These are phyloP conservation scores for Saccostrea glomerata DNA, from an alignment of 1,140 invertebrate genomes.

Conservation along the genomic window DNA sequence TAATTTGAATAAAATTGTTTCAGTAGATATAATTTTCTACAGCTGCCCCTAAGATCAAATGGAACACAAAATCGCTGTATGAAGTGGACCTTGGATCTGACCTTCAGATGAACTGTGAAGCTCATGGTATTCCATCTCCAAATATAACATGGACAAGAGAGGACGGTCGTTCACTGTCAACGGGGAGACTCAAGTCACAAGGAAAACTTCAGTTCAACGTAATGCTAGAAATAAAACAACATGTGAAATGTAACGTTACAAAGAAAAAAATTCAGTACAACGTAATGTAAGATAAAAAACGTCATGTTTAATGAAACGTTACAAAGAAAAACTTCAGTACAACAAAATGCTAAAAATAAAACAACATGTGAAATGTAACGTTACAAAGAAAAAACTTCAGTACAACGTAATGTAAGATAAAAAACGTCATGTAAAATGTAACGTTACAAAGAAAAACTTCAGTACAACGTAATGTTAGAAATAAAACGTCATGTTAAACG, in stretches of 20 bases:
- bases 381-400: too few relatives aligned
- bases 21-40: conserved; percentile 14
- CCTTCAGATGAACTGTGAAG: conserved; percentile 85
- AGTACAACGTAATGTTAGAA: too few relatives aligned
- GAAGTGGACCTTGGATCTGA: conserved; percentile 89
- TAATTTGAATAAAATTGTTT: too few relatives aligned
- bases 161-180: conserved; percentile 68
- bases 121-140: conserved; percentile 90
- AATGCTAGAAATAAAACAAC: conserved; percentile 16
- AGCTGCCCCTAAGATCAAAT: conserved; percentile 80
- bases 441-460: too few relatives aligned
- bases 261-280: too few relatives aligned
- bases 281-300: too few relatives aligned
- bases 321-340: too few relatives aligned
- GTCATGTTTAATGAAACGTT: not conserved
- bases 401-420: too few relatives aligned
- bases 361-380: too few relatives aligned
- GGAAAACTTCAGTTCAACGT: conserved; percentile 24
- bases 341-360: too few relatives aligned
- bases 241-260: not conserved
- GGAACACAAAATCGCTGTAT: conserved; percentile 89
- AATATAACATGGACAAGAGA: conserved; percentile 87
- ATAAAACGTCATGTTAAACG: too few relatives aligned
- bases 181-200: conserved; percentile 55
- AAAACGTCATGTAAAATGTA: too few relatives aligned